These are phyloP conservation scores for Platysteira castanea DNA, from an alignment of 2,113 vertebrate species.

Conservation along the genomic window DNA sequence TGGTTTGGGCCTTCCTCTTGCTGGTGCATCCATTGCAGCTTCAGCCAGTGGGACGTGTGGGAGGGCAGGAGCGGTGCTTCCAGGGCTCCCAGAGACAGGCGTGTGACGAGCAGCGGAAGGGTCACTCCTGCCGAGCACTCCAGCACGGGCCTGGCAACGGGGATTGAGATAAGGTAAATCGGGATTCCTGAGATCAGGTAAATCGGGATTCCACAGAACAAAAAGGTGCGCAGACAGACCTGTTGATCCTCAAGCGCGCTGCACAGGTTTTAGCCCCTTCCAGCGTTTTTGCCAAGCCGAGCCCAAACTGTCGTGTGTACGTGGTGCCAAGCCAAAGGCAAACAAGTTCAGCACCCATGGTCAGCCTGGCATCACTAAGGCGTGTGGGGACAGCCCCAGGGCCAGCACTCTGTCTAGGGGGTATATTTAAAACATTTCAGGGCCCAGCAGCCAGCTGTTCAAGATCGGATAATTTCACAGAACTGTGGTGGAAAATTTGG, in stretches of 20 bases:
- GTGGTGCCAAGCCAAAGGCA: accelerated
- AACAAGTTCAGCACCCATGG: background rate
- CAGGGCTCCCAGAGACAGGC: accelerated
- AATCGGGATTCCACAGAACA: background rate
- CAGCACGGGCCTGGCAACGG: background rate
- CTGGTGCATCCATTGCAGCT: background rate
- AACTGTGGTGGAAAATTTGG: background rate
- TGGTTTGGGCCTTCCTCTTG: background rate
- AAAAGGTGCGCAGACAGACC: background rate
- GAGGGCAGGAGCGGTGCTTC: background rate
- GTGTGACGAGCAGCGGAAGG: background rate
- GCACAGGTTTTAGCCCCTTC: background rate
- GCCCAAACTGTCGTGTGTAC: background rate
- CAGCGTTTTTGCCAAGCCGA: background rate
- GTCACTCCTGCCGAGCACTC: background rate
- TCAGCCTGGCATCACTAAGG: background rate
- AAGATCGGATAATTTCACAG: background rate
- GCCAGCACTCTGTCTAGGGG: background rate
- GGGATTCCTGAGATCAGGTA: background rate
- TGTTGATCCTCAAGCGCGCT: background rate
- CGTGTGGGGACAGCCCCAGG: background rate
- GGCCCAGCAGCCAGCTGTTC: background rate
- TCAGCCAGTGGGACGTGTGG: accelerated
- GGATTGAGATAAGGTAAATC: background rate
- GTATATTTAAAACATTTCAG: background rate